Conservation (phyloP, 2,113 vertebrate species). For the Pica pica region DNA sequence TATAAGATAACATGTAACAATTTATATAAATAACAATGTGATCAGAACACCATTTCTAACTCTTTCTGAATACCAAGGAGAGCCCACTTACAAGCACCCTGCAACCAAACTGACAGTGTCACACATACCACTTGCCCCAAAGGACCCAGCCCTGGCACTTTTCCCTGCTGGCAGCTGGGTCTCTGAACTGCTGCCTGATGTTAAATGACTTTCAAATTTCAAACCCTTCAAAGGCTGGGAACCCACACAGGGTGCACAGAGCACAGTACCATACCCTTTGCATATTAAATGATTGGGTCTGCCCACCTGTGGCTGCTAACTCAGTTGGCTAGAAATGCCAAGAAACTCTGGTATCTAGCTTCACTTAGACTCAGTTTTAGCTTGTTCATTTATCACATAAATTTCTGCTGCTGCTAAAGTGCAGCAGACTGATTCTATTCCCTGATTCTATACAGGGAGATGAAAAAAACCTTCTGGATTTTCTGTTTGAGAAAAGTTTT, state of each 20-base stretch:
- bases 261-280: not conserved
- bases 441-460: not conserved
- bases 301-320: not conserved
- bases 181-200: not conserved
- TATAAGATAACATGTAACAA: rapidly evolving
- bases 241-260: not conserved
- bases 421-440: not conserved
- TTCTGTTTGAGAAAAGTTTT: not conserved
- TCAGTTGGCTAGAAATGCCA: not conserved
- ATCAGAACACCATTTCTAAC: not conserved
- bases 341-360: not conserved
- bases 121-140: rapidly evolving
- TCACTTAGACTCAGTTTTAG: not conserved
- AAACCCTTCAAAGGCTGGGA: not conserved
- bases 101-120: not conserved
- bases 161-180: not conserved
- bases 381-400: not conserved
- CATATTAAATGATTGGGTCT: not conserved
- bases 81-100: not conserved
- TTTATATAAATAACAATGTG: not conserved
- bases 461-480: not conserved
- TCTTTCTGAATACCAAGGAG: not conserved
- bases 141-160: not conserved
- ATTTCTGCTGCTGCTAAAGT: not conserved
- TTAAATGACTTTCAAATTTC: not conserved